Conservation (phyloP, 2,113 vertebrate genomes). For the Brienomyrus longianalis region DNA sequence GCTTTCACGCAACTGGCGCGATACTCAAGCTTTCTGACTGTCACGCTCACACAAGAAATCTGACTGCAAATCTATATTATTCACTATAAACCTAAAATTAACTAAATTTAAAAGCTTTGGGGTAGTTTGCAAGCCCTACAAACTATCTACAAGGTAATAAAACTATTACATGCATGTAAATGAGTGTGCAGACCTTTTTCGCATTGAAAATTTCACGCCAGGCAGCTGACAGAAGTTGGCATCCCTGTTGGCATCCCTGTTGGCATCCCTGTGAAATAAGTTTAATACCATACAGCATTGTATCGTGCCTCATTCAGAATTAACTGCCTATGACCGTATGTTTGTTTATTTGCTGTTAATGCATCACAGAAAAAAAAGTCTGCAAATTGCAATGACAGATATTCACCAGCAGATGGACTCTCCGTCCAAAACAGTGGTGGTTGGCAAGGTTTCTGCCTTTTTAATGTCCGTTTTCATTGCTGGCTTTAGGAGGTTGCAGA, state of each 20-base stretch:
- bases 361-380: not conserved
- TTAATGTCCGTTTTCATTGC: not conserved
- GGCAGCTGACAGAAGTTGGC: not conserved
- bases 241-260: too few species aligned
- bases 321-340: not conserved
- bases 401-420: not conserved
- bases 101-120: not conserved
- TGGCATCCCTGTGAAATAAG: too few species aligned
- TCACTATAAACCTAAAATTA: not conserved
- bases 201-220: not conserved
- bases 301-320: not conserved
- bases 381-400: not conserved
- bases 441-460: not conserved
- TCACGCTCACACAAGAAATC: not conserved
- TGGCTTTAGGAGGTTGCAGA: conserved; percentile 80
- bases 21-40: not conserved
- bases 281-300: not conserved
- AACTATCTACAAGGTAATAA: not conserved
- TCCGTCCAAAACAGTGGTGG: not conserved
- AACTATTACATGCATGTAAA: not conserved
- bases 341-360: not conserved
- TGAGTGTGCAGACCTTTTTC: not conserved
- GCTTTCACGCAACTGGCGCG: not conserved
- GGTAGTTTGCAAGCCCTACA: not conserved
- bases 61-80: not conserved